Evolutionary conservation across 2,797 vertebrate genomes (phyloP).

Genomic region (Gambelia wislizenii): DNA sequence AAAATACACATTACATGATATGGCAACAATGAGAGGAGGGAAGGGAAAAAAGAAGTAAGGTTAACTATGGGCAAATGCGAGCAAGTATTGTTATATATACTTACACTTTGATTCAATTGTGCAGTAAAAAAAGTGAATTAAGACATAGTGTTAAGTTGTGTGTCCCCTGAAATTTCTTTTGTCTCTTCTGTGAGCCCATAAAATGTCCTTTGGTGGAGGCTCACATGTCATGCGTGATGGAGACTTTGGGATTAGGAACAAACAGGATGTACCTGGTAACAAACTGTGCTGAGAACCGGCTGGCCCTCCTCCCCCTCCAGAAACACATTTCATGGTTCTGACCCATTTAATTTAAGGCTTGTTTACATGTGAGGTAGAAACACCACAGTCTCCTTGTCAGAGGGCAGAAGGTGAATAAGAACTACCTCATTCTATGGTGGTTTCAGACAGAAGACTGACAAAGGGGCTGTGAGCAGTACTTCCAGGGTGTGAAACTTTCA

Average conservation of each 20-base stretch:
- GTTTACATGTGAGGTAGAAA: constrained; percentile 52
- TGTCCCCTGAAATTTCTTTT: too few relatives aligned
- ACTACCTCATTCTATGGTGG: constrained; percentile 52
- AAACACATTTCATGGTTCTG: constrained; percentile 31
- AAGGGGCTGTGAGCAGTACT: constrained; percentile 4
- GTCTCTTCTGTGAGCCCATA: too few relatives aligned
- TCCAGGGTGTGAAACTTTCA: not conserved
- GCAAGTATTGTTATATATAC: too few relatives aligned
- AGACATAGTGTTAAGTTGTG: too few relatives aligned
- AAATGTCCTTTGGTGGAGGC: too few relatives aligned
- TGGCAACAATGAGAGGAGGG: not conserved
- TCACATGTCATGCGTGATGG: constrained; percentile 1
- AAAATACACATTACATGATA: too few relatives aligned
- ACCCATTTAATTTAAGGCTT: constrained; percentile 52
- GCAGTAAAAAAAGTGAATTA: too few relatives aligned
- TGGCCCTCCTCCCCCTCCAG: not conserved
- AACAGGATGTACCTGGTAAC: constrained; percentile 34
- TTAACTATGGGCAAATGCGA: not conserved
- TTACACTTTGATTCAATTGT: too few relatives aligned
- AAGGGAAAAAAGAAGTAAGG: not conserved
- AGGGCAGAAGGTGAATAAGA: constrained; percentile 63
- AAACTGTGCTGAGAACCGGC: constrained; percentile 13
- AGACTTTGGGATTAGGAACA: constrained; percentile 12
- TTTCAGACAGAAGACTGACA: not conserved
- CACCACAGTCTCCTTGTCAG: constrained; percentile 42